Conservation (phyloP, 2,888 invertebrate genomes). For the Synanthedon formicaeformis region DNA sequence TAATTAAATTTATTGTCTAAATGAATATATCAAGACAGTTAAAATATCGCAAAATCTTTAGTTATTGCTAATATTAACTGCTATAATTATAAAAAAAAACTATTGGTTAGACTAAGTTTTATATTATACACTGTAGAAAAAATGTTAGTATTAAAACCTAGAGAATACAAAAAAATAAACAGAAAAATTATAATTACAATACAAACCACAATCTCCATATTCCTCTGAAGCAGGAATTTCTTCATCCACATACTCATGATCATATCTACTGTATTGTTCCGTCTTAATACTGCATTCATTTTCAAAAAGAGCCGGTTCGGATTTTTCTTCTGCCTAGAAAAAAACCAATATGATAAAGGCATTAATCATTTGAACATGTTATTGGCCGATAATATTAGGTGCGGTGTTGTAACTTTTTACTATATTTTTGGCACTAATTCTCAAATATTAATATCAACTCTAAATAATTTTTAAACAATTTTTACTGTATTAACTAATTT, state of each 20-base stretch:
- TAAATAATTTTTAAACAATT: no score
- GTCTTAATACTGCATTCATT: constrained; percentile 23
- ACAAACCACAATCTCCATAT: constrained; percentile 16
- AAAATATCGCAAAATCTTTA: neutral
- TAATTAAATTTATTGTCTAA: constrained; percentile 16
- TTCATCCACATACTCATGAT: constrained; percentile 28
- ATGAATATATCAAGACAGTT: neutral
- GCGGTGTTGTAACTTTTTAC: no score
- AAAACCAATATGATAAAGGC: constrained; percentile 3
- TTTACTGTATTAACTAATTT: no score
- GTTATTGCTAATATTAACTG: neutral
- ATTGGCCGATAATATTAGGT: no score
- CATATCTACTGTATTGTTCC: constrained; percentile 25
- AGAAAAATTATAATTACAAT: neutral
- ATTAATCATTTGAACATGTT: neutral
- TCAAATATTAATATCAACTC: no score
- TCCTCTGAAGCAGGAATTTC: constrained; percentile 27
- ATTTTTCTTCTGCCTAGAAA: constrained; percentile 12
- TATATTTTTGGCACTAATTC: neutral
- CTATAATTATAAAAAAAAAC: neutral
- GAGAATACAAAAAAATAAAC: neutral
- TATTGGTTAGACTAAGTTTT: neutral
- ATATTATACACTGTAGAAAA: neutral
- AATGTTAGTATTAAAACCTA: neutral
- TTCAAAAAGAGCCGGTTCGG: no score